These are phyloP conservation scores for Apus apus DNA, from an alignment of 2,113 vertebrate genomes.

Conservation along the genomic window DNA sequence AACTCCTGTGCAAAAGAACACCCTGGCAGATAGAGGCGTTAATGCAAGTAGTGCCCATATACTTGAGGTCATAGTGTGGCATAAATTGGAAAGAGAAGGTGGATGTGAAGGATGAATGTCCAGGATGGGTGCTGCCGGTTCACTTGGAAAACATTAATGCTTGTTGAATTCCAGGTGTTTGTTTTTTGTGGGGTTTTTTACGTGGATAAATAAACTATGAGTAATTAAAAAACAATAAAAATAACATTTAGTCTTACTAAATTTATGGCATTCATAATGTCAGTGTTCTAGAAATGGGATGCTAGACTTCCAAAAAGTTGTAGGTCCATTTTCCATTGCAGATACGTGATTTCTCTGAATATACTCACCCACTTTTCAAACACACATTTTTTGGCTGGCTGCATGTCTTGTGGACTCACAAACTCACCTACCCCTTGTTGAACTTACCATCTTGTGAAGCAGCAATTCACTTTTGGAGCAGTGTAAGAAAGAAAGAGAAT, in stretches of 20 bases:
- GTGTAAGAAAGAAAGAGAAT: background rate
- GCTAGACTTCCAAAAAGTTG: background rate
- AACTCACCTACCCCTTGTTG: background rate
- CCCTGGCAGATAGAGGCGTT: background rate
- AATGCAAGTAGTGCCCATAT: accelerated
- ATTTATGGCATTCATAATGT: background rate
- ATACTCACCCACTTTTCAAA: background rate
- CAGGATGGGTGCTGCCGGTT: background rate
- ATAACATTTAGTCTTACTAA: background rate
- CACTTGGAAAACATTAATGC: background rate
- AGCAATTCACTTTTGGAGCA: background rate
- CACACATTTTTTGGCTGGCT: accelerated
- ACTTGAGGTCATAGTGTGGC: background rate
- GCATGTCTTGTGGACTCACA: background rate
- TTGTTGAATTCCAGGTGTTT: background rate
- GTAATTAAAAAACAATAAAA: background rate
- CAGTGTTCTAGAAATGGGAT: background rate
- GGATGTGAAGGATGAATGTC: background rate
- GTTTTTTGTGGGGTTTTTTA: background rate
- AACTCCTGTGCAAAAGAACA: background rate
- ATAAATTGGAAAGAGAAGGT: background rate
- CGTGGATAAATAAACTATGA: background rate
- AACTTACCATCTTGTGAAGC: background rate
- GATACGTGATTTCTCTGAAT: background rate
- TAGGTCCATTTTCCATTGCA: background rate